Conservation (phyloP, 1,140 invertebrate species). For the Muscidifurax raptorellus region DNA sequence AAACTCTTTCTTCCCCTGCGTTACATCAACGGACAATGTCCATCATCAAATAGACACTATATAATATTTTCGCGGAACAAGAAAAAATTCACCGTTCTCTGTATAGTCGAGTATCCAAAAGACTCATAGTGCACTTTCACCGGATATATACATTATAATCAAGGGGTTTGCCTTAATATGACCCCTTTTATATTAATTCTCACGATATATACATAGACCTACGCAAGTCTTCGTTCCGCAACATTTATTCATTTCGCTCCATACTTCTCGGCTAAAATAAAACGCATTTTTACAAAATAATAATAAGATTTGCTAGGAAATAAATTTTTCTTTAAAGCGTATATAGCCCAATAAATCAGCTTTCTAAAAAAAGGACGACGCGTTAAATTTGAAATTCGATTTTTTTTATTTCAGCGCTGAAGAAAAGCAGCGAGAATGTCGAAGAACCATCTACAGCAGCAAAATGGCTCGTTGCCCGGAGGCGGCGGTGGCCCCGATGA, state of each 20-base stretch:
- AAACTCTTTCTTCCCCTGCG: no score
- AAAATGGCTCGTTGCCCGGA: slow-evolving; percentile 79
- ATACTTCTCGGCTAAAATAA: not conserved
- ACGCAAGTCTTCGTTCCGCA: not conserved
- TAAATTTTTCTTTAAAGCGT: no score
- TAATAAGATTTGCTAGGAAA: no score
- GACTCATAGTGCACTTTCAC: not conserved
- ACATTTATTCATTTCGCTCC: not conserved
- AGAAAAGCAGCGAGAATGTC: slow-evolving; percentile 63
- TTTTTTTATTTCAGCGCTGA: slow-evolving; percentile 41
- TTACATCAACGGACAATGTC: no score
- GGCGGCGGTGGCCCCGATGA: slow-evolving; percentile 83
- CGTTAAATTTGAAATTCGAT: not conserved
- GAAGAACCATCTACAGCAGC: slow-evolving; percentile 66
- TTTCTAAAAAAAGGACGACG: not conserved
- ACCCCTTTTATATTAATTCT: not conserved
- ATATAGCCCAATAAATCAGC: no score
- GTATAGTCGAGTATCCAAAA: not conserved
- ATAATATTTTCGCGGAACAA: not conserved
- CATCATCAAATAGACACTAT: no score
- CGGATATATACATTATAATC: slow-evolving; percentile 31
- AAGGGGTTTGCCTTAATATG: slow-evolving; percentile 8
- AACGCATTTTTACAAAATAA: not conserved
- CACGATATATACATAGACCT: slow-evolving; percentile 5
- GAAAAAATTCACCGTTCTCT: not conserved